Conservation (phyloP, 2,797 vertebrate genomes). For the Coilia nasus region DNA sequence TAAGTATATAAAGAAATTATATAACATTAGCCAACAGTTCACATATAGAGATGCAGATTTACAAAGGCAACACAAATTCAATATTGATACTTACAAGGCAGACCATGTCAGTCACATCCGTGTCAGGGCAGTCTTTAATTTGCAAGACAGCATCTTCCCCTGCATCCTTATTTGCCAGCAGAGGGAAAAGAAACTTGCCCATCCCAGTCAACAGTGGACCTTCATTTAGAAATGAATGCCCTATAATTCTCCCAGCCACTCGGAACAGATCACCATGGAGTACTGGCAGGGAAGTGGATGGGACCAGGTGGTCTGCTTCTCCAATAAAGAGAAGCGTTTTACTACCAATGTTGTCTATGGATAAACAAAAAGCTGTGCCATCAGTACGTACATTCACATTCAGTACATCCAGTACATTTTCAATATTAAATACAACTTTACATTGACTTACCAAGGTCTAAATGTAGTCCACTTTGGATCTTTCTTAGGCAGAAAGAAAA, state of each 20-base stretch:
- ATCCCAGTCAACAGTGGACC: slow-evolving; percentile 35
- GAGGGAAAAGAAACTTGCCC: slow-evolving; percentile 29
- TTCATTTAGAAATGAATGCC: slow-evolving; percentile 37
- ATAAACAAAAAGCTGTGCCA: not conserved
- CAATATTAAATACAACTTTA: no score
- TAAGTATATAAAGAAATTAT: slow-evolving; percentile 18
- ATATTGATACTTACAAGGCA: slow-evolving; percentile 30
- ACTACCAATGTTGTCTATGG: slow-evolving; percentile 14
- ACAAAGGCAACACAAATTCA: no score
- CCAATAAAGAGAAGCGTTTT: slow-evolving; percentile 39
- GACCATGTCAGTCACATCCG: slow-evolving; percentile 33
- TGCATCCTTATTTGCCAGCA: slow-evolving; percentile 1
- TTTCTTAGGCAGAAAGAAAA: slow-evolving; percentile 37
- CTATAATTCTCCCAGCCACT: slow-evolving; percentile 37
- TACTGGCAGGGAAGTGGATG: slow-evolving; percentile 29
- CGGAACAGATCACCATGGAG: slow-evolving; percentile 39
- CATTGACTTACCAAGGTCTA: slow-evolving; percentile 31
- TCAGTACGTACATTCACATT: not conserved
- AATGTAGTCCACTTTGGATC: slow-evolving; percentile 38
- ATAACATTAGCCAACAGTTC: not conserved
- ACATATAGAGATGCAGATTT: no score
- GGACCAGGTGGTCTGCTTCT: slow-evolving; percentile 36
- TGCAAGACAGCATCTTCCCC: slow-evolving; percentile 23
- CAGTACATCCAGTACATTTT: not conserved
- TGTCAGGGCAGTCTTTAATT: slow-evolving; percentile 36